Evolutionary conservation across 2,888 invertebrate species (phyloP), one percentile per base, ranked within the genome.

Genomic region (Galerucella calmariensis): DNA sequence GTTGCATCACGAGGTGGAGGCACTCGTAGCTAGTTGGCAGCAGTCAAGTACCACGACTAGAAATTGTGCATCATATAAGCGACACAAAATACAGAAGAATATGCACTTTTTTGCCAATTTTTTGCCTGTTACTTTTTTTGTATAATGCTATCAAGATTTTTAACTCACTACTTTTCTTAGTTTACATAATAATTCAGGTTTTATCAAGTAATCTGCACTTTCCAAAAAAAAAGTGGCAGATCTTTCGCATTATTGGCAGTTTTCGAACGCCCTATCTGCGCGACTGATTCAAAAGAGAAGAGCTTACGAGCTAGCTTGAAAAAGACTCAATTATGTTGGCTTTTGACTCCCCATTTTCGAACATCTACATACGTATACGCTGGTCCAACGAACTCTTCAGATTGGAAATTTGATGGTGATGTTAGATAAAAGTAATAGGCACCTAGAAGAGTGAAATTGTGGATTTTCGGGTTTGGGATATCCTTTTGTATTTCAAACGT

Each of bases 221-320:
- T 77, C 79, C 76, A 76, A 75, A 77, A 79, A 85, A 11, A 90
- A 62, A 70, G 72, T 67, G 70, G 67, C 72, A 65, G 68, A 75
- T 74, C 78, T 76, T 74, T 75, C 76, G 75, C 73, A 65, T 78
- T 76, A 76, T 76, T 76, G 76, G 66, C 71, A 68, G 67, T 75
- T 70, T 74, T 69, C 67, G 12, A 67, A 56, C 35, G 56, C 41
- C 11, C 41, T 53, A 53, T 44, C 61, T 20, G 51, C 20, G 12
- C 48, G 27, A 48, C 44, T 44, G 27, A 70, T 71, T 72, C 72
- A 59, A 72, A 67, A 48, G 69, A 76, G 68, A 75, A 71, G 62
- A 46, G 72, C 72, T 69, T 70, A 71, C 35, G 73, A 68, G 63
- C 59, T 67, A 58, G 62, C 66, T 77, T 63, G 58, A 73, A 69